Base-by-base conservation (phyloP, 2,113 vertebrate species). In the Myrmecobius fasciatus region DNA sequence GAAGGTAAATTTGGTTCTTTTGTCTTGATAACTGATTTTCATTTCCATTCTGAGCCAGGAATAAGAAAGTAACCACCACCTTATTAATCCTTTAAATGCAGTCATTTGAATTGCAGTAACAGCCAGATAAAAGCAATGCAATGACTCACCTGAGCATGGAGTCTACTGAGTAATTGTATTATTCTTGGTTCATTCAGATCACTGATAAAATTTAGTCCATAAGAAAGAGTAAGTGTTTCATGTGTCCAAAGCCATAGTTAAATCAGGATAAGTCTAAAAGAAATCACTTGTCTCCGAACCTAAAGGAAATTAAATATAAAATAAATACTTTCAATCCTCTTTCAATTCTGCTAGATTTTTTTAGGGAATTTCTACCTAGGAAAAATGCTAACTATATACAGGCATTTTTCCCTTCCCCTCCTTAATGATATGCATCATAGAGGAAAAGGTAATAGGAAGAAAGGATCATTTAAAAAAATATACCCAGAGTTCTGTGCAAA, bases 401-500 rank as follows among this genome's bases (percentile, higher is more conserved):
- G 12, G 49, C 36, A 89, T 89, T 96, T 24, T 48, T n/a, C n/a
- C 25, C 53, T 90, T 36, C 89, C 95, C 91, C 93, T 52, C 11
- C 6, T n/a, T 54, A 28, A 43, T 90, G 36, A 92, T 46, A 49
- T 51, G 28, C 0, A 12, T 12, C 60, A 67, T 0, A 31, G 28
- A 12, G 7, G 17, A 28, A 31, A 89, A 20, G 48, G 31, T 89
- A 52, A 60, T 89, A n/a, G 89, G 43, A 51, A 49, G 3, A 93
- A 28, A 93, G 26, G 20, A 46, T 8, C 28, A 67, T 90, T 93
- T 90, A 8, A 9, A 47, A 60, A 14, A 83, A 48, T n/a, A 22
- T 67, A 75, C 14, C 31, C 14, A 75, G 60, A 75, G 20, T 89
- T 53, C 89, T 91, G 6, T 88, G 2, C 36, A 91, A 11, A 47